Percentiles rank a stretch among this genome's conserved stretches.
Conservation (phyloP, 2,797 vertebrate species). For the Oreochromis grahami region DNA sequence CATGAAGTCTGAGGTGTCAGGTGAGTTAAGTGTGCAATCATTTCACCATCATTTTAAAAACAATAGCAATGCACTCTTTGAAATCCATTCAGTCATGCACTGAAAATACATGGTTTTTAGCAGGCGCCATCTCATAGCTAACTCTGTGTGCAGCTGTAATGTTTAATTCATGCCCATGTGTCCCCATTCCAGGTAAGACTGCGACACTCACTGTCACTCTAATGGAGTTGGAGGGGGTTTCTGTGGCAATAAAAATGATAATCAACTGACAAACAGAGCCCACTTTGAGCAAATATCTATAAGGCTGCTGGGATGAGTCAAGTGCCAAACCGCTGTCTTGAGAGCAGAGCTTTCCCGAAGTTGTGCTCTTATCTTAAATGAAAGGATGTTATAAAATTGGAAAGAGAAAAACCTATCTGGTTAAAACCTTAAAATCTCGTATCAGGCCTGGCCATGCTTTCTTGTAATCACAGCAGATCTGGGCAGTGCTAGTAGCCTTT, state of each 20-base stretch:
- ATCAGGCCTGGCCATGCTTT: not conserved
- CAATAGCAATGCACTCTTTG: not conserved
- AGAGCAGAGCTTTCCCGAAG: slow-evolving; percentile 9
- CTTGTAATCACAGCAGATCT: not conserved
- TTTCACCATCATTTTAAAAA: slow-evolving; percentile 23
- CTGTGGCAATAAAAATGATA: slow-evolving; percentile 64
- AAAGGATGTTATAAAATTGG: slow-evolving; percentile 13
- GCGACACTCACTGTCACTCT: slow-evolving; percentile 15
- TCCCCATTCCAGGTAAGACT: slow-evolving; percentile 50
- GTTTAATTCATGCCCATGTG: slow-evolving; percentile 60
- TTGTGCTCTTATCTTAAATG: slow-evolving; percentile 39
- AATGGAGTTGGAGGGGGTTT: slow-evolving; percentile 50
- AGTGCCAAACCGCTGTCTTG: slow-evolving; percentile 17
- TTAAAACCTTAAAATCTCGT: not conserved
- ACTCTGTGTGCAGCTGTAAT: slow-evolving; percentile 18
- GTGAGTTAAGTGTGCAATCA: not conserved
- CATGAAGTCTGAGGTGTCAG: not conserved
- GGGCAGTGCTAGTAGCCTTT: not conserved
- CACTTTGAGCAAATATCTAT: slow-evolving; percentile 47
- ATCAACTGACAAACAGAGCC: slow-evolving; percentile 55
- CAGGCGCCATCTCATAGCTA: slow-evolving; percentile 6
- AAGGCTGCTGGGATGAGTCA: slow-evolving; percentile 13
- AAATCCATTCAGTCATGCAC: slow-evolving; percentile 6
- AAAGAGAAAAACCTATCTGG: slow-evolving; percentile 1
- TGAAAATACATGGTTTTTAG: slow-evolving; percentile 21